Evolutionary conservation across 2,888 invertebrate genomes (phyloP).

Genomic region (Drosophila melanosoma): DNA sequence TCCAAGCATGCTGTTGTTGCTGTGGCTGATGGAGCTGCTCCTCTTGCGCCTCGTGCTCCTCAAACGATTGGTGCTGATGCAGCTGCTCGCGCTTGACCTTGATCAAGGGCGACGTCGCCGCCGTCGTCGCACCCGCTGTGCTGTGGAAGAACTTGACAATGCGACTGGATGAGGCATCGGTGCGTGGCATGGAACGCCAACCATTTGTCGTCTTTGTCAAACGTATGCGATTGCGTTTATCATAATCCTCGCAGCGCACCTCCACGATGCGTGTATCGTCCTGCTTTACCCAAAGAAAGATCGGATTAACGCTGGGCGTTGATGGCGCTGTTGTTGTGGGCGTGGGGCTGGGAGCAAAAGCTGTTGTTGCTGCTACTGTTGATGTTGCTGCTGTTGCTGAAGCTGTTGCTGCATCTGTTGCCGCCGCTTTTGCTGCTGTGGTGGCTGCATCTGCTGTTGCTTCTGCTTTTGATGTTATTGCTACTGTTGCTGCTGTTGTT

Average conservation of each 20-base stretch:
- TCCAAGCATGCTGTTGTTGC: constrained; percentile 22
- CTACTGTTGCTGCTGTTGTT: constrained; percentile 32
- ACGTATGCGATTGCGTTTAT: constrained; percentile 93
- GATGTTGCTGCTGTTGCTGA: neutral
- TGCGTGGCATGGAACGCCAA: constrained; percentile 93
- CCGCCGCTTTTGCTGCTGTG: neutral
- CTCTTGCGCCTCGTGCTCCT: constrained; percentile 21
- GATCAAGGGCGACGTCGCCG: constrained; percentile 81
- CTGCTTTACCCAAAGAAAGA: constrained; percentile 94
- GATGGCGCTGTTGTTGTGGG: constrained; percentile 19
- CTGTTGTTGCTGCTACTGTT: constrained; percentile 25
- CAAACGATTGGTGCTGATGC: constrained; percentile 44
- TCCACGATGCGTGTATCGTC: constrained; percentile 92
- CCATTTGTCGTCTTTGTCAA: constrained; percentile 92
- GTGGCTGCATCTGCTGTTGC: neutral
- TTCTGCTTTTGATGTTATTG: neutral
- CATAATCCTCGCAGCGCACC: constrained; percentile 95
- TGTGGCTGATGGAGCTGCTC: constrained; percentile 9
- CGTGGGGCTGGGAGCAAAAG: constrained; percentile 25
- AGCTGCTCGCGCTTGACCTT: constrained; percentile 83
- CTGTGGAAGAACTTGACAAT: constrained; percentile 83
- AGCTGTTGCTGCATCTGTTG: constrained; percentile 1
- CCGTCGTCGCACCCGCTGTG: constrained; percentile 19
- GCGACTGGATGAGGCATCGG: constrained; percentile 86
- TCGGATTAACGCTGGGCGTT: constrained; percentile 87